These are phyloP conservation scores for Tortrix viridana DNA, from an alignment of 2,888 invertebrate genomes.

Conservation along the genomic window DNA sequence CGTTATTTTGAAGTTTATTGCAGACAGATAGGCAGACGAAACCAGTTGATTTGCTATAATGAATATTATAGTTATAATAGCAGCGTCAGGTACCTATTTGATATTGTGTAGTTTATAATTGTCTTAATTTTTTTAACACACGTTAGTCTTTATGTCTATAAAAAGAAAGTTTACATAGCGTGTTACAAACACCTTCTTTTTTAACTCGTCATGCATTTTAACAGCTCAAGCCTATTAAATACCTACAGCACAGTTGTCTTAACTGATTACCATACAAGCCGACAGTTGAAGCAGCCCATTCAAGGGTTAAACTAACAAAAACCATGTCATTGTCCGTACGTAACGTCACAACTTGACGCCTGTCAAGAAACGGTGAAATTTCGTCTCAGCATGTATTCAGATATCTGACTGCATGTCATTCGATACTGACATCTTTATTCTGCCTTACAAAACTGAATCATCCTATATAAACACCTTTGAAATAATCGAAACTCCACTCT, in stretches of 20 bases:
- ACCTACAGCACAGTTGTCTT: constrained; percentile 35
- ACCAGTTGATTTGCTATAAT: no score
- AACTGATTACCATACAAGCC: constrained; percentile 33
- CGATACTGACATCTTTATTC: constrained; percentile 81
- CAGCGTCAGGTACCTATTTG: no score
- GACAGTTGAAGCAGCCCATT: constrained; percentile 35
- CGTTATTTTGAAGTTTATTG: no score
- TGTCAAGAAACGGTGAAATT: constrained; percentile 74
- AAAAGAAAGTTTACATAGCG: constrained; percentile 5
- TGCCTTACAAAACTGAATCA: constrained; percentile 48
- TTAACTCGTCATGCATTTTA: constrained; percentile 27
- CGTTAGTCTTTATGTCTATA: background rate
- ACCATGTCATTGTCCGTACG: constrained; percentile 57
- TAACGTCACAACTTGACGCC: constrained; percentile 53
- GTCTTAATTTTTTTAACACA: no score
- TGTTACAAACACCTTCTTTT: constrained; percentile 9
- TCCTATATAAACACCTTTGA: constrained; percentile 37
- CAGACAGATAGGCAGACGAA: no score
- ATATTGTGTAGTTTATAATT: no score
- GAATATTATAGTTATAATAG: no score
- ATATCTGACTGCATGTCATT: constrained; percentile 74
- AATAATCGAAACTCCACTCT: constrained; percentile 44
- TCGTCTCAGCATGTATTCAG: constrained; percentile 74
- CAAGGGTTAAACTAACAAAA: constrained; percentile 59
- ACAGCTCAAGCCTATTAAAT: constrained; percentile 16